These are phyloP conservation scores for Mesopsocus fuscifrons DNA, from an alignment of 2,888 invertebrate species.

Conservation along the genomic window DNA sequence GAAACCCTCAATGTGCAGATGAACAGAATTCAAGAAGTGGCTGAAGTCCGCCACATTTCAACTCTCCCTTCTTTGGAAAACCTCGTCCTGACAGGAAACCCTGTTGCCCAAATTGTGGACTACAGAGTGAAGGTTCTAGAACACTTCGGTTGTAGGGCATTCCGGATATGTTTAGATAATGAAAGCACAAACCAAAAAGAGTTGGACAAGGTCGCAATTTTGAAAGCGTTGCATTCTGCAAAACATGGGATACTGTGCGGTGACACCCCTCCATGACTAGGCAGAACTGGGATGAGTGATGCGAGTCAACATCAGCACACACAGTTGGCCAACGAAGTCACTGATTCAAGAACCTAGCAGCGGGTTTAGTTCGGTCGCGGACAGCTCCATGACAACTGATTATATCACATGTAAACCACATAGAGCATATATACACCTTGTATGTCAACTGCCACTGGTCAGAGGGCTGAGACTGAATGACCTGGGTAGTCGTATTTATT, in stretches of 20 bases:
- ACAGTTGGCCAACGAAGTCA: no score
- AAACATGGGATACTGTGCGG: constrained; percentile 53
- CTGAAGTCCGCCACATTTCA: constrained; percentile 62
- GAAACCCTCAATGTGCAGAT: constrained; percentile 71
- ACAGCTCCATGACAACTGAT: no score
- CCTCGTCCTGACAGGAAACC: constrained; percentile 75
- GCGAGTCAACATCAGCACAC: no score
- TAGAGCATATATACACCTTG: no score
- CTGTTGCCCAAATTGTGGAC: constrained; percentile 68
- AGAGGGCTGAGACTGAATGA: no score
- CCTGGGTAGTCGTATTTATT: no score
- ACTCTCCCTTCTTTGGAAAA: constrained; percentile 71
- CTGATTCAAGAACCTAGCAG: no score
- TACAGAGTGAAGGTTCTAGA: constrained; percentile 81
- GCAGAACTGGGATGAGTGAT: no score
- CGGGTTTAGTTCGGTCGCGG: no score
- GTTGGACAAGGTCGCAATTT: constrained; percentile 75
- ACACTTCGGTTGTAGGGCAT: constrained; percentile 64
- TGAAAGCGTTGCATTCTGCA: constrained; percentile 69
- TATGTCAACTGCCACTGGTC: no score
- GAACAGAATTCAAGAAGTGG: constrained; percentile 61
- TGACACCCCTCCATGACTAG: no score
- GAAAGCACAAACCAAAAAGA: constrained; percentile 74
- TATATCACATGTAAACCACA: no score
- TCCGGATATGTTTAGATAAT: constrained; percentile 72